Percentiles rank a stretch among this genome's conserved stretches.
Conservation (phyloP, 2,113 vertebrate genomes). For the human region DNA sequence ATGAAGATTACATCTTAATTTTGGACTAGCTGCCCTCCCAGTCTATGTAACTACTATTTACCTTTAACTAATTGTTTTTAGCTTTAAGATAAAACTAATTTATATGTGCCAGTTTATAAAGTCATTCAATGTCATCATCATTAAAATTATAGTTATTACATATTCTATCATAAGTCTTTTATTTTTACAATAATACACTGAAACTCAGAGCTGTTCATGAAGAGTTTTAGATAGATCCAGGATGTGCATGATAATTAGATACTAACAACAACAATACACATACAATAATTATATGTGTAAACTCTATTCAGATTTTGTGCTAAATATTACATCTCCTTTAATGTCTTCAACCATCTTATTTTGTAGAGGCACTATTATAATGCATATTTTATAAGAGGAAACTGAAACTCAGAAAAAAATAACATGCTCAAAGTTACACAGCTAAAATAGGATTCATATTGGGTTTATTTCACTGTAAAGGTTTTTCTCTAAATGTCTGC, state of each 20-base stretch:
- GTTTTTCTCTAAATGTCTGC: background rate
- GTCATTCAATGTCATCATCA: background rate
- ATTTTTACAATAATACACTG: background rate
- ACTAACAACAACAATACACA: background rate
- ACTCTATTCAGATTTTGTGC: background rate
- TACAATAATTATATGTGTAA: background rate
- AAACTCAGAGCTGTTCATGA: background rate
- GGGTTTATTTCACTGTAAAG: background rate
- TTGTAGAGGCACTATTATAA: background rate
- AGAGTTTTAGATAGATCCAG: background rate
- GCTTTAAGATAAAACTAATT: slow-evolving; percentile 7
- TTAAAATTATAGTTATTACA: background rate
- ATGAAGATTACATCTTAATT: background rate
- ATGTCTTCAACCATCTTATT: background rate
- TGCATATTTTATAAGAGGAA: background rate
- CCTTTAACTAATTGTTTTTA: background rate
- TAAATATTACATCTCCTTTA: background rate
- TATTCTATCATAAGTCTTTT: background rate
- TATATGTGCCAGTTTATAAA: background rate
- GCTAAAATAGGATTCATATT: background rate
- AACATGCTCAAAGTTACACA: background rate
- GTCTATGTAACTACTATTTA: background rate
- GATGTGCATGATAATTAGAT: background rate
- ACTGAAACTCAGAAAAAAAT: background rate
- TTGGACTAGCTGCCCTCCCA: background rate